These are phyloP conservation scores for Cactoblastis cactorum DNA, from an alignment of 2,888 invertebrate species.

Conservation along the genomic window DNA sequence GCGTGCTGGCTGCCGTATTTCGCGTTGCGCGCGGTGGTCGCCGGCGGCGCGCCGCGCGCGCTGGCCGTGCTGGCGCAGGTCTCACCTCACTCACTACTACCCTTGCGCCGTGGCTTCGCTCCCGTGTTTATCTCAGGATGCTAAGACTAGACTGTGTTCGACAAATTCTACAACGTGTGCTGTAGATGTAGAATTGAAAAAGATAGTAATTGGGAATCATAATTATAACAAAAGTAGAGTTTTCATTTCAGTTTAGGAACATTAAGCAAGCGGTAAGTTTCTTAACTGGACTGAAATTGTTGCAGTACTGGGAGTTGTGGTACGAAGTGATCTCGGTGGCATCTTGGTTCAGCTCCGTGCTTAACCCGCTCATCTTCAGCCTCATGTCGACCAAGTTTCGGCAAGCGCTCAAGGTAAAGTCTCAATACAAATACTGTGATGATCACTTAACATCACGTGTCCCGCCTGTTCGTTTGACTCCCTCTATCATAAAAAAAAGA, in stretches of 20 bases:
- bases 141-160: too few relatives aligned
- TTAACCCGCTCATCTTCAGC: slow-evolving; percentile 63
- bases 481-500: neutral
- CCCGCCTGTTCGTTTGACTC: too few relatives aligned
- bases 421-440: neutral
- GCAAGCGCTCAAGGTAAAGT: slow-evolving; percentile 54
- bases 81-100: too few relatives aligned
- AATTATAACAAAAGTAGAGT: too few relatives aligned
- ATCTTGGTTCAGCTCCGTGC: slow-evolving; percentile 56
- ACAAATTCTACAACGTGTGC: too few relatives aligned
- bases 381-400: slow-evolving; percentile 64
- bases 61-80: neutral
- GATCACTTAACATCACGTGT: neutral
- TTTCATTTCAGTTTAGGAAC: too few relatives aligned
- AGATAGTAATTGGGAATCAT: too few relatives aligned
- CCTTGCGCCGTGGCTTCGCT: too few relatives aligned
- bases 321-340: slow-evolving; percentile 42
- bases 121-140: too few relatives aligned
- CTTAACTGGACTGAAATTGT: too few relatives aligned
- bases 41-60: neutral
- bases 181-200: too few relatives aligned
- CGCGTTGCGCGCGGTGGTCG: slow-evolving; percentile 35
- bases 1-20: slow-evolving; percentile 66
- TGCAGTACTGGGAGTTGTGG: slow-evolving; percentile 46
- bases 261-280: too few relatives aligned